These are phyloP conservation scores for Tetragnatha versicolor DNA, from an alignment of 1,140 invertebrate species.

Conservation along the genomic window DNA sequence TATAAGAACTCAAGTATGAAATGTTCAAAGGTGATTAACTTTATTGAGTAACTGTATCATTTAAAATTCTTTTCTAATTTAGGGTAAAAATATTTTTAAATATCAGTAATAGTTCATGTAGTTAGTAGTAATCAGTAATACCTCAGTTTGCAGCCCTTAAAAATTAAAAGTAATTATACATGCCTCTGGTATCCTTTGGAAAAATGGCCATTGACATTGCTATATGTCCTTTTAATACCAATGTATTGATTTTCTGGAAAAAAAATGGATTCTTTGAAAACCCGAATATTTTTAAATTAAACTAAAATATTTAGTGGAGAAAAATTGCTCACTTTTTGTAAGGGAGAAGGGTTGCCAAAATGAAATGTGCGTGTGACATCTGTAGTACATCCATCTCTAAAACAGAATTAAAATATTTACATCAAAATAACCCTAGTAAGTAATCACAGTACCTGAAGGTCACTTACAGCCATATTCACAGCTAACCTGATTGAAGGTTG, in stretches of 20 bases:
- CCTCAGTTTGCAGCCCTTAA: too few species aligned
- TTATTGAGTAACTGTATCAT: background rate
- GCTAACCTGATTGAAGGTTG: too few species aligned
- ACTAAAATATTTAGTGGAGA: background rate
- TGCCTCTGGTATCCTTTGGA: conserved; percentile 70
- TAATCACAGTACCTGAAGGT: too few species aligned
- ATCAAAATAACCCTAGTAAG: background rate
- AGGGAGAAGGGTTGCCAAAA: conserved; percentile 80
- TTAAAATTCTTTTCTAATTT: background rate
- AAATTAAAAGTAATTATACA: too few species aligned
- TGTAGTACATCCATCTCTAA: conserved; percentile 85
- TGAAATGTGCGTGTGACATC: conserved; percentile 95
- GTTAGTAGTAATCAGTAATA: too few species aligned
- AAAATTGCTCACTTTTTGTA: conserved; percentile 67
- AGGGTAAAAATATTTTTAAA: too few species aligned
- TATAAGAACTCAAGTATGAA: too few species aligned
- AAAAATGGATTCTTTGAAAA: background rate
- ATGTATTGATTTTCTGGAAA: conserved; percentile 81
- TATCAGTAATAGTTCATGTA: too few species aligned
- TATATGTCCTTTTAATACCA: conserved; percentile 92
- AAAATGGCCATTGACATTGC: conserved; percentile 79
- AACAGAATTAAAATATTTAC: background rate
- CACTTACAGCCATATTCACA: too few species aligned
- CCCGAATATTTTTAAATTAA: background rate
- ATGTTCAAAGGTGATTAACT: too few species aligned